Conservation (phyloP, 2,113 vertebrate species). For the Nesogale talazaci region DNA sequence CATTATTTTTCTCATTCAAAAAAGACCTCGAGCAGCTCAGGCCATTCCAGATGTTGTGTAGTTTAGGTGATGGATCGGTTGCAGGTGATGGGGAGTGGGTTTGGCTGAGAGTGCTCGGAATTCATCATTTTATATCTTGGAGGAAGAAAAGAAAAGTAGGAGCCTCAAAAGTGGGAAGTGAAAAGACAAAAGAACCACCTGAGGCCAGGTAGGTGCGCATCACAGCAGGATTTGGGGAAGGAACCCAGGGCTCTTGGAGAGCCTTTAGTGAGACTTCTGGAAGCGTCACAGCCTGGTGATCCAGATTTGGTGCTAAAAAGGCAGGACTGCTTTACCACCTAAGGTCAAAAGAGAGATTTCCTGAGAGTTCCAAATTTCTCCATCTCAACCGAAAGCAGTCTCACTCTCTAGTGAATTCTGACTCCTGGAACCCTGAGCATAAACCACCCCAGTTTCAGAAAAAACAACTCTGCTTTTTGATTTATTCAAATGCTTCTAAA, state of each 20-base stretch:
- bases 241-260: background rate
- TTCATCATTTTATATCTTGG: conserved; percentile 30
- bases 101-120: conserved; percentile 25
- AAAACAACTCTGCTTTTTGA: background rate
- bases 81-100: background rate
- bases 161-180: background rate
- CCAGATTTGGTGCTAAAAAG: background rate
- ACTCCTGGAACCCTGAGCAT: background rate
- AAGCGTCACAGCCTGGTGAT: background rate
- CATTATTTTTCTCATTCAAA: conserved; percentile 51
- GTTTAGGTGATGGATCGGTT: conserved; percentile 60
- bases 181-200: background rate
- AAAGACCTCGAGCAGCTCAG: background rate
- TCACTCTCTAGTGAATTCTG: background rate
- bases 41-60: conserved; percentile 41
- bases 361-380: conserved; percentile 13
- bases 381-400: background rate
- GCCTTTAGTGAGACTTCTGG: background rate
- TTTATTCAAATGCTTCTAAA: background rate
- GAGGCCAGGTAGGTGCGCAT: background rate
- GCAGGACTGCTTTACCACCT: background rate
- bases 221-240: background rate
- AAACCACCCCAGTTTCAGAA: background rate
- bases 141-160: conserved; percentile 56
- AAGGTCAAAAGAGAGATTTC: conserved; percentile 32